These are phyloP conservation scores for Idaea straminata DNA, from an alignment of 2,888 invertebrate genomes.

Conservation along the genomic window DNA sequence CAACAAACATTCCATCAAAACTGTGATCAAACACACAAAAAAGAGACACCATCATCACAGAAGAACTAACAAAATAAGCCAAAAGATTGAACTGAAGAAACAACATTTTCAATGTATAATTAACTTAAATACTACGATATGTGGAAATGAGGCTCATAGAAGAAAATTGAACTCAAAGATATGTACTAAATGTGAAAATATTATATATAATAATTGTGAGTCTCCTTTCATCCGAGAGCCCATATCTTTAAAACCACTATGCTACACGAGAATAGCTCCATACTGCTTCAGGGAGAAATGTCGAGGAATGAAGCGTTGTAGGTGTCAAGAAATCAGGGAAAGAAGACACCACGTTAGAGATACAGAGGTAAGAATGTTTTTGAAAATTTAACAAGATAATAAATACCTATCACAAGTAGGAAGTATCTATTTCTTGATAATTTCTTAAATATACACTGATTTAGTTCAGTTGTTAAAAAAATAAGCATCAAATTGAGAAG, in stretches of 20 bases:
- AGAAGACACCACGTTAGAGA: neutral
- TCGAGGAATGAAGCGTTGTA: neutral
- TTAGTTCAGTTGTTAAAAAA: too few relatives aligned
- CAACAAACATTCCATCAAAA: constrained; percentile 4
- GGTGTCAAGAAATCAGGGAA: neutral
- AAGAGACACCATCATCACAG: constrained; percentile 5
- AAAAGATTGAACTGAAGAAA: constrained; percentile 17
- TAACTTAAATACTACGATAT: constrained; percentile 24
- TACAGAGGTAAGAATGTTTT: neutral
- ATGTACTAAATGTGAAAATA: neutral
- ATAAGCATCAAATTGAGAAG: too few relatives aligned
- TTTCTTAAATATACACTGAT: too few relatives aligned
- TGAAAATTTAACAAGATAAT: too few relatives aligned
- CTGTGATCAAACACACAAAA: neutral
- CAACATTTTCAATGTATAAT: constrained; percentile 20
- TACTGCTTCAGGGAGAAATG: neutral
- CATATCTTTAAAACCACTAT: neutral
- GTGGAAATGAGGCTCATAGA: constrained; percentile 11
- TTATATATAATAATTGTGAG: neutral
- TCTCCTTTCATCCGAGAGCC: neutral
- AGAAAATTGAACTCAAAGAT: neutral
- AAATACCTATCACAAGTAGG: too few relatives aligned
- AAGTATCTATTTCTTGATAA: too few relatives aligned
- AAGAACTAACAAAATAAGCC: neutral
- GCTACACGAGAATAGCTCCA: neutral